Evolutionary conservation across 2,888 invertebrate species (phyloP), one percentile per base, ranked within the genome.

Genomic region (Endotricha flammealis): DNA sequence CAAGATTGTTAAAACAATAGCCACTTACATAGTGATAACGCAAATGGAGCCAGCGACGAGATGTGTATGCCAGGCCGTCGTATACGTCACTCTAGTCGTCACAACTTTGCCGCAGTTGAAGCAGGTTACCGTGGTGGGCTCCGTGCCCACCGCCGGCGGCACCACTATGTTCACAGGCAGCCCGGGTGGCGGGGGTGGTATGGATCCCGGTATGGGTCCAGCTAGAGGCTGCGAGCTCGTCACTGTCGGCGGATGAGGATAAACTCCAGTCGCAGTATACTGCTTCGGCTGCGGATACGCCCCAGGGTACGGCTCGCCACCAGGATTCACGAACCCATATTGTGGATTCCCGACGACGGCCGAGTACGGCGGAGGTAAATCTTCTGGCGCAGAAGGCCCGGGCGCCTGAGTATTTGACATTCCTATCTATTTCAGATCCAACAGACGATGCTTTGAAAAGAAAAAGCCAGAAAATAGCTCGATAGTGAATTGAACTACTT

Each of bases 41-140:
- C 86, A 86, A 41, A 85, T 59, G 34, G 85, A 80, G 41, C 85
- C 85, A 42, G 85, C 85, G 16, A 83, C 79, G 46, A 86, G 60
- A 53, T 86, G 86, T 37, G 86, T 86, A 44, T 85, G 86, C 86
- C 85, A 86, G 24, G 83, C 82, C 7, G 86, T 85, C 23, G 81
- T 79, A 47, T 83, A 85, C 32, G 66, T 73, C n/a, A 86, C 86
- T 64, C 80, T 73, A 14, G 86, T 85, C 27, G 83, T 83, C 13
- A 83, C 81, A 14, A 81, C 67, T 65, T 83, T 83, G 11, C 72
- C 73, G 44, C 86, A 86, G 46, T 81, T 85, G 47, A 72, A 82
- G 50, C 86, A 86, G 25, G 74, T 82, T 8, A 83, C 64, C 29
- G 85, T 85, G 0, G 85, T 76, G 4, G 86, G 86, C 38, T 83